Evolutionary conservation across 2,888 invertebrate genomes (phyloP).

Genomic region (Drosophila kokeensis): DNA sequence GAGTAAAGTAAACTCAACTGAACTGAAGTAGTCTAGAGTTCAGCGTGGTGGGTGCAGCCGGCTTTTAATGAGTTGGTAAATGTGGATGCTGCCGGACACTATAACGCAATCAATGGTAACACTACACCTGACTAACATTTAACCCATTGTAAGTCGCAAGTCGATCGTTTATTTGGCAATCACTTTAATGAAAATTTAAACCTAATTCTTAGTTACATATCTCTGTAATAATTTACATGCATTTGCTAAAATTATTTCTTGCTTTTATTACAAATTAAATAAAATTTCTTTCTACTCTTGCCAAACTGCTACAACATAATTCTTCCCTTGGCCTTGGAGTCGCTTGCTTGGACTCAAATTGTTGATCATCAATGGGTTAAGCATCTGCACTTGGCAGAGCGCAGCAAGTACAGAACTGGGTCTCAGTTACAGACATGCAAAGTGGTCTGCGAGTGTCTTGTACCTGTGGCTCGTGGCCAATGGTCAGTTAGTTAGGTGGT

Average conservation of each 20-base stretch:
- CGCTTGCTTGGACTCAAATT: constrained; percentile 1
- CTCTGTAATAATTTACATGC: not conserved
- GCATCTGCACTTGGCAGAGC: constrained; percentile 64
- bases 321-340: not conserved
- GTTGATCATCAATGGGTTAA: constrained; percentile 58
- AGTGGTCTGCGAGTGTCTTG: constrained; percentile 43
- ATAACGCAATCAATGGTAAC: constrained; percentile 63
- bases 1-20: not conserved
- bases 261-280: not conserved
- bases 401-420: constrained; percentile 57
- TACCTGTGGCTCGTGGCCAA: constrained; percentile 32
- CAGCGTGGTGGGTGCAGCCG: constrained; percentile 66
- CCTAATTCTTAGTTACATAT: not conserved
- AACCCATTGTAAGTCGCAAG: constrained; percentile 36
- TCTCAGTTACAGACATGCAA: constrained; percentile 69
- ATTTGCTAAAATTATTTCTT: not conserved
- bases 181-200: not conserved
- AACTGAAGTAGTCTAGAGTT: not conserved
- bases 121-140: constrained; percentile 77
- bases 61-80: constrained; percentile 77
- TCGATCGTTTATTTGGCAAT: not conserved
- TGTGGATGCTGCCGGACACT: constrained; percentile 42
- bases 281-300: not conserved
- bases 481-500: constrained; percentile 24
- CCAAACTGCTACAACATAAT: not conserved